Evolutionary conservation across 1,140 invertebrate species (phyloP), one percentile per base, ranked within the genome.

Genomic region (Hylaeus volcanicus): DNA sequence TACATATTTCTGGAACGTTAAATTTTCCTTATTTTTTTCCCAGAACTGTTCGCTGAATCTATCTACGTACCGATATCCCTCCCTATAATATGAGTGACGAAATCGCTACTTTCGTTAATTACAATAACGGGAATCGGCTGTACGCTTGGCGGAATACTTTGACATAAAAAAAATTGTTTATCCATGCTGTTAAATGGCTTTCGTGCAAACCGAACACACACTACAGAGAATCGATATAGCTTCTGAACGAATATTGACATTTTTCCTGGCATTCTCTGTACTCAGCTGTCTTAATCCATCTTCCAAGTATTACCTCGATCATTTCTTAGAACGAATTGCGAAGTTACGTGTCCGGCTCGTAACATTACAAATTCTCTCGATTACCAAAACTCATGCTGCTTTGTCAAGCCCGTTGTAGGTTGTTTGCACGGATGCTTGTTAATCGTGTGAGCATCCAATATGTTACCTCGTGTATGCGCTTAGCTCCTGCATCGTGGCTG

Each of bases 381-480:
- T 26, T 26, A 26, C 60, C 39, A 70, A 53, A 63, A 58, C 73
- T 60, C 60, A 61, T 58, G 43, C 73, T 77, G 66, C 83, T 80
- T 85, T 83, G 80, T 87, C 83, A 80, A 88, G 73, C 76, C 75
- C 86, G 81, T 83, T 81, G 82, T 79, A 83, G 79, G 77, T 53
- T 88, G 86, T 87, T 88, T 87, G 81, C 70, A 85, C 87, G 88
- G 85, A 83, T 85, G 85, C 87, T 88, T 88, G 86, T 88, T 88
- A 88, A 86, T 82, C 81, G 78, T 79, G 75, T 83, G 87, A 86
- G 73, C 82, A 88, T 82, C 85, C 86, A 84, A 86, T 86, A 88
- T 82, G 86, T 82, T 84, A 80, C 81, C 79, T 81, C 69, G 75
- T 83, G 82, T 88, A 79, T 88, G 87, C 84, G 86, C 84, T 88